A percentile compares a stretch with the other conserved stretches of the same genome.
These are phyloP conservation scores for Dysidea cf. avara DNA, from an alignment of 37 sponge, comb jelly and placozoan genomes.

Conservation along the genomic window DNA sequence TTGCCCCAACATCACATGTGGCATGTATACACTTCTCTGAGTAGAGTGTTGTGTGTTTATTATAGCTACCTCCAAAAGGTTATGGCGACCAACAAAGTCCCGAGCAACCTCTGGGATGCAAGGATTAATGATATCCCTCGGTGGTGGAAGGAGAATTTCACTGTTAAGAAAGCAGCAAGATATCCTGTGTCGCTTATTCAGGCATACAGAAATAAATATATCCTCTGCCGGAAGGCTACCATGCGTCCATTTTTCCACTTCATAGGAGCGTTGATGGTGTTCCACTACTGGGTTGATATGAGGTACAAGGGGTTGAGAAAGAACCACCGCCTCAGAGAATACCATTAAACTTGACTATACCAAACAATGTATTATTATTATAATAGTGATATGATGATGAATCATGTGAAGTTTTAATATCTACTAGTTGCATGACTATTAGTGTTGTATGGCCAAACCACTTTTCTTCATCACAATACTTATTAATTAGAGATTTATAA, in stretches of 20 bases:
- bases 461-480: too few relatives aligned
- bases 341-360: too few relatives aligned
- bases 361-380: too few relatives aligned
- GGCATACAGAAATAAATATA: constrained; percentile 51
- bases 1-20: too few relatives aligned
- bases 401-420: too few relatives aligned
- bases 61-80: neutral
- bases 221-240: constrained; percentile 64
- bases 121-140: constrained; percentile 19
- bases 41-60: neutral
- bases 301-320: constrained; percentile 54
- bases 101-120: constrained; percentile 23
- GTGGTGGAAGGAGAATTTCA: constrained; percentile 13
- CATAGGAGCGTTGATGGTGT: constrained; percentile 46
- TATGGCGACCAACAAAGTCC: neutral
- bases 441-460: too few relatives aligned
- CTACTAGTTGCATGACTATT: too few relatives aligned
- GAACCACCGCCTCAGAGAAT: constrained; percentile 54
- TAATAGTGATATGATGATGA: too few relatives aligned
- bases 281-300: constrained; percentile 72
- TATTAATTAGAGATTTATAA: too few relatives aligned
- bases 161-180: constrained; percentile 24
- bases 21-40: too few relatives aligned
- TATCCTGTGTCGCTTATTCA: neutral
- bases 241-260: constrained; percentile 63